Base-by-base conservation (phyloP, 2,113 vertebrate species). In the Lota lota region DNA sequence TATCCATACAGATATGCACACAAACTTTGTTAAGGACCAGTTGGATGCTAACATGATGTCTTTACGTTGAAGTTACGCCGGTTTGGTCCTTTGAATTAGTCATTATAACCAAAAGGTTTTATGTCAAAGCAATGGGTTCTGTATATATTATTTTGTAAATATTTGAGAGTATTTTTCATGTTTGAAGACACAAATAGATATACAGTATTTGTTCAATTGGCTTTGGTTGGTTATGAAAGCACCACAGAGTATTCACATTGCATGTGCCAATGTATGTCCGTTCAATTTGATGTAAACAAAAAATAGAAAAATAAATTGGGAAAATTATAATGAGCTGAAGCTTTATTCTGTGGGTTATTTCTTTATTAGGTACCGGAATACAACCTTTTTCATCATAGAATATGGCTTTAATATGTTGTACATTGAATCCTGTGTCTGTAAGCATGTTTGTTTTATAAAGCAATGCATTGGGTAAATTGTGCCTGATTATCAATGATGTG, bases 151-250 rank as follows among this genome's bases (percentile, higher is more conserved):
- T 64, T 79, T 88, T 89, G 85, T 90, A 89, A 88, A 90, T 90
- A 89, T 88, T 80, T 82, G 78, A 90, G 85, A 90, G 86, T 90
- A 90, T 90, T 90, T 60, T 90, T 90, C 88, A 89, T 90, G 89
- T 90, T 88, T 87, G 87, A 81, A 88, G 82, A 85, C 79, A 72
- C 85, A 85, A 81, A 72, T 81, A 83, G 75, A 88, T 88, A 86
- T 88, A 75, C 69, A 76, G 79, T 88, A 80, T 88, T 84, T 89
- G 85, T 88, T 88, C 57, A 78, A 68, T 85, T 85, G 87, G 84
- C 82, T 88, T 85, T 85, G 85, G 74, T 87, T 86, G 88, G 83
- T 84, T 61, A 85, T 67, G 83, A 87, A 86, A 87, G 88, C 89
- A 88, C 87, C 85, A 88, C 89, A 89, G 84, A 87, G 84, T 89